Percentiles rank a stretch among this genome's conserved stretches.
These are phyloP conservation scores for Scaptomyza montana DNA, from an alignment of 1,140 invertebrate genomes.

Conservation along the genomic window DNA sequence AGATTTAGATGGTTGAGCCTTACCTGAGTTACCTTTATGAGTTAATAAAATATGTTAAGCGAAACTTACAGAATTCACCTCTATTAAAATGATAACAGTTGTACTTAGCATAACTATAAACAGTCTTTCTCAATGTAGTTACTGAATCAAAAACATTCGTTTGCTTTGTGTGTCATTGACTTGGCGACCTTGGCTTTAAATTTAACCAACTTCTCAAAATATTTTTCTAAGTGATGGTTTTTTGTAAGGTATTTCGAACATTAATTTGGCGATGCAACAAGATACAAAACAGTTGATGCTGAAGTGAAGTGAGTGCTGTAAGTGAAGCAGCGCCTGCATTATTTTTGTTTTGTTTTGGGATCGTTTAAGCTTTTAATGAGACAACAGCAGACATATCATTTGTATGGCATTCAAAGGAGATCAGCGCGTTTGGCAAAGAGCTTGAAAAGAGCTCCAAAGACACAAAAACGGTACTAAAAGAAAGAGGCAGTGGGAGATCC, in stretches of 20 bases:
- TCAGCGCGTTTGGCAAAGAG: constrained; percentile 17
- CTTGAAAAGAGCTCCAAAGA: constrained; percentile 12
- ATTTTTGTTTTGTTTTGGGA: constrained; percentile 15
- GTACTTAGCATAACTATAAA: no score
- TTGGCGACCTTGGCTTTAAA: no score
- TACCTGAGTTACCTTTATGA: no score
- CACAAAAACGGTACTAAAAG: neutral
- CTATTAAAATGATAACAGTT: no score
- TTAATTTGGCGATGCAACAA: constrained; percentile 39
- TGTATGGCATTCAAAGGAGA: constrained; percentile 59
- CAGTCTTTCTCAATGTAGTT: no score
- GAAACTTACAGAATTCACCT: no score
- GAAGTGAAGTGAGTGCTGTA: constrained; percentile 3
- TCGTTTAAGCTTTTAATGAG: constrained; percentile 72
- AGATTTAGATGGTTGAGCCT: no score
- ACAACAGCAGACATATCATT: constrained; percentile 40
- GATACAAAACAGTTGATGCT: constrained; percentile 3
- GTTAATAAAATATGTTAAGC: no score
- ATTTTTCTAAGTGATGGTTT: constrained; percentile 6
- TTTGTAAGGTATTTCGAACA: constrained; percentile 31
- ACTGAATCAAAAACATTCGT: no score
- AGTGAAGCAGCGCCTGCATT: constrained; percentile 55
- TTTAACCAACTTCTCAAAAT: neutral
- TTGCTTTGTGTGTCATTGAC: neutral
- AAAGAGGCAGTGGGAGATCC: constrained; percentile 8